Conservation (phyloP, 2,113 vertebrate genomes). For the Bufo bufo region DNA sequence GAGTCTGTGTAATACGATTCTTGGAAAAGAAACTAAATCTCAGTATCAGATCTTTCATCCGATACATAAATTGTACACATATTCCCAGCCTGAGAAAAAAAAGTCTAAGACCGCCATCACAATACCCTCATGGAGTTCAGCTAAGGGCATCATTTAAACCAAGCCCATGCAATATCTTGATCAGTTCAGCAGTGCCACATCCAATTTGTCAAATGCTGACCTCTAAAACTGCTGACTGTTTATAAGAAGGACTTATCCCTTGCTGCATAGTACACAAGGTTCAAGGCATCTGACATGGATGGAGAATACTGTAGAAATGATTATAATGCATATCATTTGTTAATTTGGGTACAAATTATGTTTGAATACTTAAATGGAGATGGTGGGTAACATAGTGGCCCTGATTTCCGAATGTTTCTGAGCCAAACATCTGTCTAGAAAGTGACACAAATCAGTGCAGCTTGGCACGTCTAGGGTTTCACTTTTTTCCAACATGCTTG, state of each 20-base stretch:
- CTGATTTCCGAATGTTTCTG: too few species aligned
- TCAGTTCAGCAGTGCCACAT: slow-evolving; percentile 14
- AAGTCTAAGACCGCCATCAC: not conserved
- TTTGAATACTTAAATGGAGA: too few species aligned
- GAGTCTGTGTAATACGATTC: slow-evolving; percentile 60
- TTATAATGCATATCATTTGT: not conserved
- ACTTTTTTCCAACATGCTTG: too few species aligned
- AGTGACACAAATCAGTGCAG: too few species aligned
- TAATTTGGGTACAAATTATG: too few species aligned
- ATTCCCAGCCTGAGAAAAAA: not conserved
- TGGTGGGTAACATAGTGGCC: too few species aligned
- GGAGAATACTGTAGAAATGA: not conserved
- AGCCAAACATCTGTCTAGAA: too few species aligned
- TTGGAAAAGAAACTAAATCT: slow-evolving; percentile 59
- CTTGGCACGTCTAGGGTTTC: too few species aligned
- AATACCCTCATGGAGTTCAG: not conserved
- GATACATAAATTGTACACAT: slow-evolving; percentile 48
- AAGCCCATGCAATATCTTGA: slow-evolving; percentile 40
- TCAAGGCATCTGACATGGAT: not conserved
- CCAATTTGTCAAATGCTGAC: slow-evolving; percentile 1
- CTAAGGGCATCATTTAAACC: slow-evolving; percentile 28
- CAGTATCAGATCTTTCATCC: slow-evolving; percentile 56
- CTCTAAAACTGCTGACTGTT: slow-evolving; percentile 33
- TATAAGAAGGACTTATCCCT: slow-evolving; percentile 3
- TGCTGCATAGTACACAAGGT: not conserved